Evolutionary conservation across 1,140 invertebrate genomes (phyloP), one percentile per base, ranked within the genome.

Genomic region (Bombus balteatus): DNA sequence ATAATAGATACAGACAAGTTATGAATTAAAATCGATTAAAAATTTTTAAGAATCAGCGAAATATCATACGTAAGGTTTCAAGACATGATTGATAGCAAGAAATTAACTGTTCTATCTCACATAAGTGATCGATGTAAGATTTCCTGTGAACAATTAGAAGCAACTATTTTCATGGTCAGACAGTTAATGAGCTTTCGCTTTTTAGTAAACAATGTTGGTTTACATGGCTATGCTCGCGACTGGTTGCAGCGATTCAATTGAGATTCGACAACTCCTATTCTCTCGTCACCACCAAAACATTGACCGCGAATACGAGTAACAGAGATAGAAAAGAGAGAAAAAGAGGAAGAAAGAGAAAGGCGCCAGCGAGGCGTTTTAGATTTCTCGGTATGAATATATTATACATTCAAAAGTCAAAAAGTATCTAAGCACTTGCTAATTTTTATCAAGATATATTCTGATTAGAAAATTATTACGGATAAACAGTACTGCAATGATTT

Each of bases 281-380:
- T 43, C 68, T 73, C 57, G 65, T 80, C 70, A 80, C 66, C 74
- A 80, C 68, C 75, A 57, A 89, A 90, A 89, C 85, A 68, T 83
- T 68, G 76, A 66, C 76, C 84, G 81, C 70, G 85, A 87, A 59
- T 68, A 66, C 72, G 57, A 85, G 41, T 70, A 77, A 82, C 32
- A 59, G 62, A 70, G 57, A 75, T 39, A 18, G 47, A 25, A 47
- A 57, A 43, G 34, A 66, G 57, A n/a, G 62, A 53, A 79, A 43
- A 43, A 72, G 39, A 66, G 39, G 28, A 47, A 34, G 72, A 28
- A 47, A 65, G 81, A 83, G 81, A 83, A 83, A 75, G 59, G 81
- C 72, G 81, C 43, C 81, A 76, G 59, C 32, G 32, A 76, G 72
- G 15, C 59, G 81, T 75, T 83, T 83, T 68, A 62, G 25, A 84